Base-by-base conservation (phyloP, 23 tunicate genomes). In the Styela clava region DNA sequence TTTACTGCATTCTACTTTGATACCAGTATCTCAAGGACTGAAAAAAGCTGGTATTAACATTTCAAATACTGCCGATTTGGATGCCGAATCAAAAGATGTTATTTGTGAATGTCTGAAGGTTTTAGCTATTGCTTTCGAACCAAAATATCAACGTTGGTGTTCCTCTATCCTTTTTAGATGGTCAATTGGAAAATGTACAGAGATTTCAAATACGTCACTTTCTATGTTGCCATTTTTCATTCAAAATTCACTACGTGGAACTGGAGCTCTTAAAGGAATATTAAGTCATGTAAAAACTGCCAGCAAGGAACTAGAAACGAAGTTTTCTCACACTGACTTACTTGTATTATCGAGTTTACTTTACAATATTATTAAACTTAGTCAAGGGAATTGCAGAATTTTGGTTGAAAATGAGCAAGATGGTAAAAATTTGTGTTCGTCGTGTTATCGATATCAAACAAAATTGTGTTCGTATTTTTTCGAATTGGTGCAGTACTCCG, bases 141-240 rank as follows among this genome's bases (percentile, higher is more conserved):
- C 61, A 52, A 52, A 67, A 21, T 62, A 82, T 22, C 63, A 69
- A 22, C 62, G 51, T n/a, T 91, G 88, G 87, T 51, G 97, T 16
- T 78, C 26, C 31, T 71, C 82, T 24, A 34, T 91, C 21, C 28
- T 91, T 31, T 31, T 78, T 33, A 78, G 82, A 64, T 85, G 90
- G 97, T 79, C 79, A 9, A 74, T 85, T 9, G 62, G 63, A 24
- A 32, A 56, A 28, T 16, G 31, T 16, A 24, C 33, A 1, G 74
- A 81, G 21, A 63, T 89, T 34, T 62, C 24, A 16, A 21, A 24
- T 1, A 34, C 61, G 16, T 29, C 73, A 1, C 36, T 85, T 7
- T 9, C 37, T 3, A 1, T 52, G 1, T 32, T 85, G 29, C 86
- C 95, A 24, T 52, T 65, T 26, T 85, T 85, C 56, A 79, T 76